Evolutionary conservation across 1,140 invertebrate species (phyloP), one percentile per base, ranked within the genome.

Genomic region (Papilio helenus): DNA sequence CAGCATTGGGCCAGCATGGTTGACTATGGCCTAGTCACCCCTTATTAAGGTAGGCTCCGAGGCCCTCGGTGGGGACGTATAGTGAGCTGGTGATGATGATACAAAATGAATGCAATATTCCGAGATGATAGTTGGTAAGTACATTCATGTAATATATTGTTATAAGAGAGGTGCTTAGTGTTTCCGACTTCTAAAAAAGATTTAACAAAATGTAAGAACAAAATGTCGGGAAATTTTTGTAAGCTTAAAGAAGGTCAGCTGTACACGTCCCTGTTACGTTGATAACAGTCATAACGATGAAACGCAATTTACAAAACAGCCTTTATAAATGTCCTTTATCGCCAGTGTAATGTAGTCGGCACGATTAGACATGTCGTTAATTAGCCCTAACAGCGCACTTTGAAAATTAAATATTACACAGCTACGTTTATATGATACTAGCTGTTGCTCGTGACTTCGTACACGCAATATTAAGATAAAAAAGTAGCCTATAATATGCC

Each of bases 251-350:
- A 61, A 61, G 58, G 58, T 61, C 58, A 61, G 23, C 58, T 61
- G 58, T 61, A 12, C 58, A 61, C 58, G 23, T 61, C 58, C 23
- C 58, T 29, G 10, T 3, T 61, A 10, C 58, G 58, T 61, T 61
- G 58, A 61, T 61, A 61, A 61, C 20, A 61, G 58, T 29, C 58
- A 61, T 61, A 61, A 61, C 58, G 61, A 68, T 68, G 61, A 16
- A 68, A 68, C 61, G 23, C 61, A 68, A 68, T 68, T 68, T 68
- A 68, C 61, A 68, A 68, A 68, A 68, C 61, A 68, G 61, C 61
- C 61, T 68, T 68, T 68, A 68, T 68, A 68, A 68, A 68, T 8
- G 61, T 68, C 61, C 26, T 34, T 68, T 68, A 68, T 68, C 61
- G 61, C 34, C 26, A 34, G 26, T 68, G 61, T 68, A 68, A 68